Conservation (phyloP, 2,888 invertebrate genomes). For the Agonum fuliginosum region DNA sequence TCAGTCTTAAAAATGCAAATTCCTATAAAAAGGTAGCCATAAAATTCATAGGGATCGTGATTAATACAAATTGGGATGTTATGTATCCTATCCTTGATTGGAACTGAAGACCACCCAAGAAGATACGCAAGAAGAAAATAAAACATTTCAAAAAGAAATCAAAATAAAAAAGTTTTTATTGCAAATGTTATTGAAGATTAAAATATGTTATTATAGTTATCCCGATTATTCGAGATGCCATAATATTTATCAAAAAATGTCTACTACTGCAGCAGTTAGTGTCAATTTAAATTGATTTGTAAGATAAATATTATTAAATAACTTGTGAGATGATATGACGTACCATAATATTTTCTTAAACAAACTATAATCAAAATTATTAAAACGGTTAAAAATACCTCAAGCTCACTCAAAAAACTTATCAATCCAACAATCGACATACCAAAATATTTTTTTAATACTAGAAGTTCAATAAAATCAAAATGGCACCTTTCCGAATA, state of each 20-base stretch:
- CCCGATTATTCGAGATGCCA: background rate
- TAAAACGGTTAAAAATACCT: background rate
- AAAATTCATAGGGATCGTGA: slow-evolving; percentile 42
- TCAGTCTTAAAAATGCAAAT: slow-evolving; percentile 49
- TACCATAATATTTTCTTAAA: slow-evolving; percentile 40
- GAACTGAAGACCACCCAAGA: slow-evolving; percentile 41
- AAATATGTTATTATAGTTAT: slow-evolving; percentile 19
- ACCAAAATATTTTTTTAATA: slow-evolving; percentile 38
- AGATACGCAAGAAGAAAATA: slow-evolving; percentile 1
- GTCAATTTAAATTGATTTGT: slow-evolving; percentile 14
- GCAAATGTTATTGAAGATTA: slow-evolving; percentile 2
- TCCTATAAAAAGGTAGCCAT: slow-evolving; percentile 47
- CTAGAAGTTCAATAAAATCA: slow-evolving; percentile 24
- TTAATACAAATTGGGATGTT: slow-evolving; percentile 52
- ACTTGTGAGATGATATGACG: background rate
- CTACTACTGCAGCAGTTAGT: background rate
- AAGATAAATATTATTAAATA: slow-evolving; percentile 35
- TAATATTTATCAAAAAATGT: background rate
- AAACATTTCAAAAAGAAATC: background rate
- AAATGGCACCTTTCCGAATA: slow-evolving; percentile 16
- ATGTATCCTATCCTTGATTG: slow-evolving; percentile 47
- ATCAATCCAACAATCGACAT: background rate
- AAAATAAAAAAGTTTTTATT: background rate
- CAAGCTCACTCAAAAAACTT: slow-evolving; percentile 11
- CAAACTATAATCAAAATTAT: slow-evolving; percentile 37